Conservation (phyloP, 2,797 vertebrate genomes). For the Ptychadena robeensis region DNA sequence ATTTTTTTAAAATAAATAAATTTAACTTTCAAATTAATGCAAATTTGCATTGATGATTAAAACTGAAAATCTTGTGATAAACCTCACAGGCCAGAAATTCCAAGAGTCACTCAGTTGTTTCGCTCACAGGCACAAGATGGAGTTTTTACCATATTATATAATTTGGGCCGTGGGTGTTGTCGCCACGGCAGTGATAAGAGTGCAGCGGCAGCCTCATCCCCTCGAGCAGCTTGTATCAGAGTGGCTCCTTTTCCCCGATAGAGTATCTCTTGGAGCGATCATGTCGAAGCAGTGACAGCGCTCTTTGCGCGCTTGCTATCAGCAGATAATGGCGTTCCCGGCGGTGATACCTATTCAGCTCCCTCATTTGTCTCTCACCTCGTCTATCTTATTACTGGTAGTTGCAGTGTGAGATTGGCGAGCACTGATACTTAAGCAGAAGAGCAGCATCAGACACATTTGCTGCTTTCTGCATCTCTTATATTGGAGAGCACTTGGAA, state of each 20-base stretch:
- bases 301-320: not conserved
- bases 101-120: too few species aligned
- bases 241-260: slow-evolving; percentile 17
- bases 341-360: not conserved
- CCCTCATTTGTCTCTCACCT: slow-evolving; percentile 26
- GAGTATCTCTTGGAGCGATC: slow-evolving; percentile 21
- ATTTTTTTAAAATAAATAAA: too few species aligned
- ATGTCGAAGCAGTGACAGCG: not conserved
- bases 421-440: slow-evolving; percentile 15
- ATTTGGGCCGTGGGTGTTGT: too few species aligned
- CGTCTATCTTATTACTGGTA: slow-evolving; percentile 39
- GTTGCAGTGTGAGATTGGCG: slow-evolving; percentile 20
- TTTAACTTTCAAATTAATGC: too few species aligned
- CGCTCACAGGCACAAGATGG: too few species aligned
- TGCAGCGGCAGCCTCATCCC: too few species aligned
- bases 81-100: too few species aligned
- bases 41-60: too few species aligned
- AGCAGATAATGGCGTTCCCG: slow-evolving; percentile 7
- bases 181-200: too few species aligned
- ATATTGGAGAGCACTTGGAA: slow-evolving; percentile 42
- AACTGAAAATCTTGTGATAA: too few species aligned
- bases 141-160: too few species aligned
- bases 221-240: not conserved
- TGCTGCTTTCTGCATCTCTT: slow-evolving; percentile 29
- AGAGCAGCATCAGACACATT: slow-evolving; percentile 44